Percentiles rank a stretch among this genome's conserved stretches.
Conservation (phyloP, 2,888 invertebrate genomes). For the Troilus luridus region DNA sequence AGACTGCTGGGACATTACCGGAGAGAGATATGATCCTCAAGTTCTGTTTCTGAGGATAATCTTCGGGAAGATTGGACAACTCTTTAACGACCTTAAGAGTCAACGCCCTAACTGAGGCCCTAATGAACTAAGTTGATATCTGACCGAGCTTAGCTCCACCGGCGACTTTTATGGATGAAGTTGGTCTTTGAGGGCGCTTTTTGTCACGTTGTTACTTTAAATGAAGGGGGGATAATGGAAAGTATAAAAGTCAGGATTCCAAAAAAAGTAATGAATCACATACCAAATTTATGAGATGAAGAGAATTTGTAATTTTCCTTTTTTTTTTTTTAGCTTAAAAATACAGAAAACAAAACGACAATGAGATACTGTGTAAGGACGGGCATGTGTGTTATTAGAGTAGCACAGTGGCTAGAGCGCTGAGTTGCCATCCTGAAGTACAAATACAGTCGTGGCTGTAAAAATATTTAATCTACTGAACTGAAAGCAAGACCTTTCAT, state of each 20-base stretch:
- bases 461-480: too few relatives aligned
- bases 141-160: not conserved
- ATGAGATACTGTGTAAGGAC: too few relatives aligned
- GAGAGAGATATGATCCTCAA: not conserved
- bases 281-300: not conserved
- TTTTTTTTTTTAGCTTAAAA: not conserved
- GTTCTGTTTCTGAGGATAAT: not conserved
- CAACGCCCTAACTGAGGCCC: not conserved
- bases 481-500: too few relatives aligned
- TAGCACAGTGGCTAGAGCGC: too few relatives aligned
- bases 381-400: too few relatives aligned
- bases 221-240: not conserved
- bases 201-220: constrained; percentile 8
- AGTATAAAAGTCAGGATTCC: not conserved
- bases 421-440: too few relatives aligned
- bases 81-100: constrained; percentile 32
- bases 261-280: not conserved
- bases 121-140: constrained; percentile 40
- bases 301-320: not conserved
- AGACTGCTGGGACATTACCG: not conserved
- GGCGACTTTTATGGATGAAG: constrained; percentile 21
- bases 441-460: too few relatives aligned
- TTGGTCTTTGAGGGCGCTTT: not conserved
- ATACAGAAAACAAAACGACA: too few relatives aligned
- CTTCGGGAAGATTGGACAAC: not conserved